Base-by-base conservation (phyloP, 1,140 invertebrate genomes). In the Trypoxylus dichotomus region DNA sequence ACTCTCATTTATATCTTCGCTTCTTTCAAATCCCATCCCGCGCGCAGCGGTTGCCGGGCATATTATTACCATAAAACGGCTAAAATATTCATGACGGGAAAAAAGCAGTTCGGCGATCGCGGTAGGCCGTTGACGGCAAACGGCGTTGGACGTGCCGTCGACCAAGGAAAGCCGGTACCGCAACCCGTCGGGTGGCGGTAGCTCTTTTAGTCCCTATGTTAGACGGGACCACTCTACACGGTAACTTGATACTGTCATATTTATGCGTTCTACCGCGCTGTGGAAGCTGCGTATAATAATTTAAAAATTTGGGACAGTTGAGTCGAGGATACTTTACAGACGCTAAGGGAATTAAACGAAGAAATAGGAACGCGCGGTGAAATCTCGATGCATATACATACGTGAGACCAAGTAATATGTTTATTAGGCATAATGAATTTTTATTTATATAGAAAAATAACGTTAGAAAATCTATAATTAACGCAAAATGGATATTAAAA, bases 221-320 rank as follows among this genome's bases (percentile, higher is more conserved):
- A 54, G 15, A n/a, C n/a, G 32, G 24, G 68, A 72, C 25, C 5
- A 24, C n/a, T 15, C 72, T 2, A 8, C 72, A 24, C 29, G 72
- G 72, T 74, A 74, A 74, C 72, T 74, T 29, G 72, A 74, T 74
- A 21, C 72, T 74, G 72, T 74, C 72, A 74, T 74, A 74, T 74
- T 74, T 74, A 74, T 74, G 72, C 29, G 24, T 37, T 74, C 72
- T 74, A 74, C 72, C 24, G 72, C 41, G 25, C 42, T 42, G 19
- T 74, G 42, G 29, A 21, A 15, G 10, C 72, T 8, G 24, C 60
- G 60, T 29, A 13, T 58, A 58, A 68, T 68, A 68, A 68, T 68
- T 68, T 24, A 68, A 8, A 37, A 37, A 37, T 37, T 37, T 37
- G 32, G 32, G 32, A 37, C 32, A 3, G 7, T 32, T 32, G 2